Evolutionary conservation across 2,888 invertebrate genomes (phyloP).

Genomic region (Cerastis leucographa): DNA sequence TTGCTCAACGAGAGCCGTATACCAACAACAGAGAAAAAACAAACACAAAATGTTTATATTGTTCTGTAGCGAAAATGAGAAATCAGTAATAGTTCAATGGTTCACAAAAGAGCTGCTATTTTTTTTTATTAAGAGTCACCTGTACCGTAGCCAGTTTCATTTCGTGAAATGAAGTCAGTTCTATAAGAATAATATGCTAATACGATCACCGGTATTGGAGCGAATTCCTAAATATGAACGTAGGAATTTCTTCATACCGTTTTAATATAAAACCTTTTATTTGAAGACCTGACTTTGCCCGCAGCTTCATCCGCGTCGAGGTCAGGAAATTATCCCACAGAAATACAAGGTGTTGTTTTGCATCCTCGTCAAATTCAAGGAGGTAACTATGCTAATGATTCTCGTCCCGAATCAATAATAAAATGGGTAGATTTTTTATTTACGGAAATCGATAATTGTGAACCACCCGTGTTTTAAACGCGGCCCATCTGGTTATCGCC

Average conservation of each 20-base stretch:
- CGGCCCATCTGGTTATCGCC: too few relatives aligned
- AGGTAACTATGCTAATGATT: too few relatives aligned
- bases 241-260: neutral
- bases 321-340: neutral
- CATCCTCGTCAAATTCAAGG: too few relatives aligned
- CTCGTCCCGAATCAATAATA: too few relatives aligned
- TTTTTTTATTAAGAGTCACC: neutral
- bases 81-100: conserved; percentile 11
- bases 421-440: too few relatives aligned
- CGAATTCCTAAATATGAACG: neutral
- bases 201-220: neutral
- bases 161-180: conserved; percentile 9
- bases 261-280: conserved; percentile 14
- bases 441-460: too few relatives aligned
- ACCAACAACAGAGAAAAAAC: neutral
- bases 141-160: conserved; percentile 17
- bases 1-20: neutral
- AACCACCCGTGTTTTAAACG: too few relatives aligned
- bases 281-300: neutral
- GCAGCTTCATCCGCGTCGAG: neutral
- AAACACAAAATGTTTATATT: conserved; percentile 18
- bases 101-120: conserved; percentile 1
- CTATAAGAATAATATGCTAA: conserved; percentile 24
- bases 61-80: conserved; percentile 31
- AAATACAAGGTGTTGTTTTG: too few relatives aligned